Base-by-base conservation (phyloP, 2,797 vertebrate genomes). In the Mastacembelus armatus region DNA sequence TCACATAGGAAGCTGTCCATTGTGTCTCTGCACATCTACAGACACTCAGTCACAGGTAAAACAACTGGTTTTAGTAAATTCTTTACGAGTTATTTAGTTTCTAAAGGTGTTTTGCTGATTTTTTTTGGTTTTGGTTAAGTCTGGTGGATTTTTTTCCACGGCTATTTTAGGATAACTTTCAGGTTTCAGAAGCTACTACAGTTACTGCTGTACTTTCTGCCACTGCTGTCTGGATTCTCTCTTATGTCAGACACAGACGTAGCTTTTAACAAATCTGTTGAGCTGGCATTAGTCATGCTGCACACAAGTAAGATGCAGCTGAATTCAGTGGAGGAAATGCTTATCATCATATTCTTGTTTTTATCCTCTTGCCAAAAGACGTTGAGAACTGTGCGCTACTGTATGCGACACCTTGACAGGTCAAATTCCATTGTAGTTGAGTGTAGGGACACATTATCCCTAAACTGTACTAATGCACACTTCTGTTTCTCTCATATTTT, bases 1-100 rank as follows among this genome's bases (percentile, higher is more conserved):
- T 66, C 78, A 29, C 74, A 92, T 91, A 90, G 87, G 92, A 92
- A 83, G 78, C 84, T 42, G 65, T 70, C 77, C 88, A 88, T 92
- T 91, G 90, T 91, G 69, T 57, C 65, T 9, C 54, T 32, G n/a
- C 71, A 45, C 39, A 27, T 61, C 71, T 14, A 48, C 38, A 52
- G 68, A 83, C 66, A 18, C 51, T 48, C 63, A 16, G 66, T 61
- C 32, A 38, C 82, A 92, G 93, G 93, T 94, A 93, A 84, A 44
- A 21, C 16, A 19, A 8, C 5, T 18, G 10, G 16, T 27, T 3
- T 36, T 39, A 19, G 18, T 5, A 9, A 40, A 19, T n/a, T n/a
- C 10, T n/a, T 18, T 4, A 4, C 11, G 14, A 35, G 12, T 35
- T 35, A 38, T 5, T 49, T 14, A 7, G 14, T 43, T 48, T 32